Conservation (phyloP, 2,797 vertebrate genomes). For the Sebastolobus alascanus region DNA sequence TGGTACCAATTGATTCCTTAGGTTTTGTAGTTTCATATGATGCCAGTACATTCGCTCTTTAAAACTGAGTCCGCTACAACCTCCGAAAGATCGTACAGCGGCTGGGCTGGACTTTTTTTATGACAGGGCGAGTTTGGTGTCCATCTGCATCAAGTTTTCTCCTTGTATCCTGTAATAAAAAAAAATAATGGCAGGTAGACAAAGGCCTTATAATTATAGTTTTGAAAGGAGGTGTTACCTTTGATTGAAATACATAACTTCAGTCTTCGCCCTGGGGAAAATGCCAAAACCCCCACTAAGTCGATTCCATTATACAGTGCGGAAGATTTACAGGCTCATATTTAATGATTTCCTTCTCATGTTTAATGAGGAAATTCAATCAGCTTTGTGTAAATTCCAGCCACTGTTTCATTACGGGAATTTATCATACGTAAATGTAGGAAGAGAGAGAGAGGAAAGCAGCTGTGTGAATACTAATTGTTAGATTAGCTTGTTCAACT, state of each 20-base stretch:
- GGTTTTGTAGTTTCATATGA: no score
- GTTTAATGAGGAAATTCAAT: conserved; percentile 71
- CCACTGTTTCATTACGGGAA: conserved; percentile 63
- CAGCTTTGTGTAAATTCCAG: conserved; percentile 71
- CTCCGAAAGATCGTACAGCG: no score
- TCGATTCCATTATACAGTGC: conserved; percentile 25
- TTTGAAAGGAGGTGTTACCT: neutral
- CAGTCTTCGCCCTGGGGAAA: conserved; percentile 1
- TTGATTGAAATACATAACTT: conserved; percentile 13
- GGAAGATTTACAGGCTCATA: conserved; percentile 43
- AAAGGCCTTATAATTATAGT: no score
- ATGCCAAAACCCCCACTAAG: conserved; percentile 5
- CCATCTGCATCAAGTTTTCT: no score
- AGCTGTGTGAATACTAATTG: conserved; percentile 63
- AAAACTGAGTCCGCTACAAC: no score
- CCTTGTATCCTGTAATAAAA: no score
- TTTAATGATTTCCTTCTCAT: conserved; percentile 58
- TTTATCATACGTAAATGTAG: conserved; percentile 56
- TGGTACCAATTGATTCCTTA: no score
- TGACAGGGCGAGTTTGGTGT: no score
- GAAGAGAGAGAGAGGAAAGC: conserved; percentile 15
- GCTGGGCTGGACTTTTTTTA: no score
- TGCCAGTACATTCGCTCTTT: no score
- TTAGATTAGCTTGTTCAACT: conserved; percentile 46
- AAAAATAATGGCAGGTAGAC: no score